Conservation (phyloP, 2,113 vertebrate species). For the Pteropus alecto region DNA sequence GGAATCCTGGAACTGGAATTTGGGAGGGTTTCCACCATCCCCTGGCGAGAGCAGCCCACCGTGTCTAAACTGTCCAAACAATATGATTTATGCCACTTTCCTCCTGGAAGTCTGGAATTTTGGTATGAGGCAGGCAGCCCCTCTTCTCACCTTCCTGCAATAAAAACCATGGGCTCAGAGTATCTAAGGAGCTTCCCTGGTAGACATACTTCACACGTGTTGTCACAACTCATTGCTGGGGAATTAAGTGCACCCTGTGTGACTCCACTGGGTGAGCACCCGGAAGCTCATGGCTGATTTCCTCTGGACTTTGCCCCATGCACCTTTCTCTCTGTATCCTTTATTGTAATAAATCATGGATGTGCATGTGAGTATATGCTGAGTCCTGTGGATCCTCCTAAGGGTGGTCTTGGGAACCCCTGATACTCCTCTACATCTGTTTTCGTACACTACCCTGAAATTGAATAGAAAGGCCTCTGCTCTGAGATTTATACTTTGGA, state of each 20-base stretch:
- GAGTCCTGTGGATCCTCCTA: not conserved
- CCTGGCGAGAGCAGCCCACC: not conserved
- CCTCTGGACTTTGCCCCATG: not conserved
- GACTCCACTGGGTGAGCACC: too few relatives aligned
- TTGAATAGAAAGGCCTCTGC: not conserved
- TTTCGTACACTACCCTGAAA: not conserved
- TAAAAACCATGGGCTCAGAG: not conserved
- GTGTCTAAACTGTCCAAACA: not conserved
- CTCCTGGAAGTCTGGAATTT: not conserved
- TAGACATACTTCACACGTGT: rapidly evolving
- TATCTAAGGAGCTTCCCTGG: not conserved
- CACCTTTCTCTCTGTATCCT: not conserved
- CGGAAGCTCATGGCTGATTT: not conserved
- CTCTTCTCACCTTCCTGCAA: not conserved
- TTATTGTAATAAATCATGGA: not conserved
- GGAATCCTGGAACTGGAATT: not conserved
- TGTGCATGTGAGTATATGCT: rapidly evolving
- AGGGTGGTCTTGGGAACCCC: not conserved
- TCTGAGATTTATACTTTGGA: not conserved
- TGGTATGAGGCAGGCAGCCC: not conserved
- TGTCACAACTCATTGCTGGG: not conserved
- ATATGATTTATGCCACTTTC: not conserved
- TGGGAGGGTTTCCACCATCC: not conserved
- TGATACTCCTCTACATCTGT: not conserved
- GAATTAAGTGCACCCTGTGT: rapidly evolving